A percentile compares a stretch with the other conserved stretches of the same genome.
Conservation (phyloP, 2,888 invertebrate species). For the Sinhomidia bicolor region DNA sequence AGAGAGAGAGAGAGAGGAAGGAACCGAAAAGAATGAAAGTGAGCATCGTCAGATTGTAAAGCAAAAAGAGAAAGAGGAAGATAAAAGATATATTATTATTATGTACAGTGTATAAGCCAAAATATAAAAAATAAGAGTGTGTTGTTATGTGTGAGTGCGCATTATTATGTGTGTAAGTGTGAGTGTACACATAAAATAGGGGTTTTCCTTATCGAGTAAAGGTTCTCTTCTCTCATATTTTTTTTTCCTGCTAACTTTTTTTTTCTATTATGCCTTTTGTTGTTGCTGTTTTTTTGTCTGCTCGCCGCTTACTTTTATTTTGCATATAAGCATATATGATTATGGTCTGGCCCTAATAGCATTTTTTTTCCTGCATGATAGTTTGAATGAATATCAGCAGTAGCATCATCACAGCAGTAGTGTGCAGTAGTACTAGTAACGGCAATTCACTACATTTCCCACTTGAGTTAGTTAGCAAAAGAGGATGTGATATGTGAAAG, state of each 20-base stretch:
- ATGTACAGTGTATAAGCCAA: constrained; percentile 5
- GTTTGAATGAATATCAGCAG: constrained; percentile 31
- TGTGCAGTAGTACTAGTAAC: not conserved
- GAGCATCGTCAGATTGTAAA: constrained; percentile 61
- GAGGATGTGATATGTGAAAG: constrained; percentile 55
- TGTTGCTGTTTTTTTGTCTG: constrained; percentile 33
- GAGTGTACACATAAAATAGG: constrained; percentile 30
- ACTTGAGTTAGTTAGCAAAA: constrained; percentile 60
- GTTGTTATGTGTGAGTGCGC: constrained; percentile 20
- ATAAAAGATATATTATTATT: constrained; percentile 23
- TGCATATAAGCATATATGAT: constrained; percentile 45
- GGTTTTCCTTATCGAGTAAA: constrained; percentile 48
- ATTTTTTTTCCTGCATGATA: constrained; percentile 3
- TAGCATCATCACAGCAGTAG: no score
- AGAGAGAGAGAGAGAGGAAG: constrained; percentile 41
- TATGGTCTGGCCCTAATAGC: constrained; percentile 21
- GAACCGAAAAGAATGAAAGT: constrained; percentile 49
- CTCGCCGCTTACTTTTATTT: constrained; percentile 16
- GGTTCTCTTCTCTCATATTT: not conserved
- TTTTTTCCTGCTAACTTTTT: constrained; percentile 12
- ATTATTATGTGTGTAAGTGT: constrained; percentile 8
- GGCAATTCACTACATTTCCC: constrained; percentile 60
- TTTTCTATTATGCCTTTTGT: constrained; percentile 37
- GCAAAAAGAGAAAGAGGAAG: constrained; percentile 17
- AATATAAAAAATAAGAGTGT: not conserved